Evolutionary conservation across 2,797 vertebrate genomes (phyloP).

Genomic region (Crocidura indochinensis): DNA sequence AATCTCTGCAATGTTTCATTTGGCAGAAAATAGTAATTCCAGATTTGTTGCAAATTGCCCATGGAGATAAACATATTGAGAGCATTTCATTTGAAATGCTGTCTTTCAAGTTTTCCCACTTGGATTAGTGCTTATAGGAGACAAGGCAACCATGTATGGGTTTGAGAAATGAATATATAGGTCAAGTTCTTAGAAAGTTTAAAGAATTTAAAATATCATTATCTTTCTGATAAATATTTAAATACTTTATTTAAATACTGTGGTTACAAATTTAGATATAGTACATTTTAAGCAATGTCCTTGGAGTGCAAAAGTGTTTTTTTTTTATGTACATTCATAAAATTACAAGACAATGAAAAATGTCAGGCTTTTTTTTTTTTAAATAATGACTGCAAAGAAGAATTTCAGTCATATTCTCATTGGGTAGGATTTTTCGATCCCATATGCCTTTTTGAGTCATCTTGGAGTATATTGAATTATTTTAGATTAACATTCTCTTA

Average conservation of each 20-base stretch:
- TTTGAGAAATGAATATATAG: background rate
- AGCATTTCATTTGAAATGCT: slow-evolving; percentile 44
- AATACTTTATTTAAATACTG: too few relatives aligned
- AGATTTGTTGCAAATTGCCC: slow-evolving; percentile 60
- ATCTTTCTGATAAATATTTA: background rate
- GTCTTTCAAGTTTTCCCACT: slow-evolving; percentile 58
- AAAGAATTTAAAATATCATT: slow-evolving; percentile 2
- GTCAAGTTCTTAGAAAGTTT: background rate
- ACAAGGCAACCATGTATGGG: background rate
- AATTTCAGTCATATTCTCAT: too few relatives aligned
- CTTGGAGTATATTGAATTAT: background rate
- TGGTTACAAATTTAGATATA: background rate
- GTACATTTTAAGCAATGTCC: slow-evolving; percentile 4
- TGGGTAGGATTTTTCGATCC: background rate
- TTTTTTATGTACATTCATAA: background rate
- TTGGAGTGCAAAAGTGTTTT: background rate
- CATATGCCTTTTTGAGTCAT: background rate
- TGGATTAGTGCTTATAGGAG: background rate
- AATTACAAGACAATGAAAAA: background rate
- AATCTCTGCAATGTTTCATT: slow-evolving; percentile 52
- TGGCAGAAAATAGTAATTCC: slow-evolving; percentile 66
- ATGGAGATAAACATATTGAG: slow-evolving; percentile 60
- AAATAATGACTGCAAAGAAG: background rate
- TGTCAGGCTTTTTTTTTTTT: background rate
- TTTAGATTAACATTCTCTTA: background rate